Conservation (phyloP, 2,797 vertebrate species). For the Yasuhikotakia modesta region DNA sequence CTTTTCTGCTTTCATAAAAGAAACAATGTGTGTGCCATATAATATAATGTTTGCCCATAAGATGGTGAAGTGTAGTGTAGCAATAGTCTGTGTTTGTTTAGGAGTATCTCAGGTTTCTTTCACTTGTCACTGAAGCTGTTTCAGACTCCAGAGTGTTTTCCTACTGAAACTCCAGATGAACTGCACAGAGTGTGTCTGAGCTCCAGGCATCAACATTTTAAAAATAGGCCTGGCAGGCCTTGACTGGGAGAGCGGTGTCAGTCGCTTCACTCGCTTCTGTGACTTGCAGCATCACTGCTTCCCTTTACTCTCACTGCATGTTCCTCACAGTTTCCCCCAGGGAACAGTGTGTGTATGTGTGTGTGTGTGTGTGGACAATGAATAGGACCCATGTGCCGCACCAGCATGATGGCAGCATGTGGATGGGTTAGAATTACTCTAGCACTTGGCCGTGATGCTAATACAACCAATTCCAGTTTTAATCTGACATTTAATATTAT, state of each 20-base stretch:
- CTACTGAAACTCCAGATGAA: constrained; percentile 59
- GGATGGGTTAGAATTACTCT: constrained; percentile 22
- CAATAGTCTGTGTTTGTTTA: constrained; percentile 33
- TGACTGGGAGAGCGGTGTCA: constrained; percentile 56
- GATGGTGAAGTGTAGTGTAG: constrained; percentile 5
- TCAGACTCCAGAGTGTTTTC: constrained; percentile 46
- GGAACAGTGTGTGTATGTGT: constrained; percentile 45
- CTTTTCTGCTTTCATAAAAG: not conserved
- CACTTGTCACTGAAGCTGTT: constrained; percentile 45
- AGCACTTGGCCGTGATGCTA: not conserved
- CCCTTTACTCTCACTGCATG: constrained; percentile 47
- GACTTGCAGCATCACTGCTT: constrained; percentile 50
- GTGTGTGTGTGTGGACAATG: constrained; percentile 30
- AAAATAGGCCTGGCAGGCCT: constrained; percentile 63
- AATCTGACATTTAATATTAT: not conserved
- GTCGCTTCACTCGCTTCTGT: constrained; percentile 49
- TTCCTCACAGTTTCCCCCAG: constrained; percentile 50
- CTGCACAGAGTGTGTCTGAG: constrained; percentile 54
- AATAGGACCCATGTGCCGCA: constrained; percentile 25
- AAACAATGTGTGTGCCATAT: constrained; percentile 70
- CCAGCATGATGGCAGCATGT: constrained; percentile 18
- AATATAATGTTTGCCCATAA: not conserved
- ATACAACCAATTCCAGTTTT: not conserved
- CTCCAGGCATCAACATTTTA: constrained; percentile 63
- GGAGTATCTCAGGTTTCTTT: constrained; percentile 39